Evolutionary conservation across 2,113 vertebrate genomes (phyloP), one percentile per base, ranked within the genome.

Genomic region (Limanda limanda): DNA sequence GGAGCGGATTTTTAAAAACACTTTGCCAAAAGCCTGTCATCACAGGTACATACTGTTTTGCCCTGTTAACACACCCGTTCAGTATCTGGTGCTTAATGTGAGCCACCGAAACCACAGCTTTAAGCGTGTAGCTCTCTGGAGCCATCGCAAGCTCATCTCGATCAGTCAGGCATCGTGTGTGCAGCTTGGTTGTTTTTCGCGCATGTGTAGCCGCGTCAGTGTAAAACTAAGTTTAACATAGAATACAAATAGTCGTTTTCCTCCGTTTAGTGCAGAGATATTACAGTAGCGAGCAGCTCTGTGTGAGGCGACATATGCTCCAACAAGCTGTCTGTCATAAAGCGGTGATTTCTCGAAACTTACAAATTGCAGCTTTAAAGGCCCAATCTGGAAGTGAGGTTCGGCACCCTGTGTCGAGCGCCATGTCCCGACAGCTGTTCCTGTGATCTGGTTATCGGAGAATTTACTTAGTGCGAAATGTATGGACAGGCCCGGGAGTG

Each of bases 331-430:
- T 83, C 83, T 84, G 60, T 86, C 83, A 89, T 82, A 58, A 90
- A 88, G 83, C 83, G 18, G 65, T 68, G 75, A 78, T 91, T 91
- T 90, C 82, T 86, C 84, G 81, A 92, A 91, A 91, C 86, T 88
- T 91, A 91, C 91, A 93, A 92, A 93, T 82, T 91, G 92, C 91
- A 92, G 92, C 92, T 93, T 92, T 93, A 89, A 86, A 90, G 85
- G 71, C 89, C 92, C 89, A 92, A 91, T 92, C 92, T 93, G 91
- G 92, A 93, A 91, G 84, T 85, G 76, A 71, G 76, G 85, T 74
- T 85, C 76, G 85, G 74, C 82, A 71, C 76, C 69, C 51, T 9
- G 51, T 54, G 51, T n/a, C 20, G 51, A 54, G 74, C 77, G 40
- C 76, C 48, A 25, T 78, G 78, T 77, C 83, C 79, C 81, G 72